Percentiles rank a stretch among this genome's conserved stretches.
Conservation (phyloP, 2,888 invertebrate genomes). For the Deilephila porcellus region DNA sequence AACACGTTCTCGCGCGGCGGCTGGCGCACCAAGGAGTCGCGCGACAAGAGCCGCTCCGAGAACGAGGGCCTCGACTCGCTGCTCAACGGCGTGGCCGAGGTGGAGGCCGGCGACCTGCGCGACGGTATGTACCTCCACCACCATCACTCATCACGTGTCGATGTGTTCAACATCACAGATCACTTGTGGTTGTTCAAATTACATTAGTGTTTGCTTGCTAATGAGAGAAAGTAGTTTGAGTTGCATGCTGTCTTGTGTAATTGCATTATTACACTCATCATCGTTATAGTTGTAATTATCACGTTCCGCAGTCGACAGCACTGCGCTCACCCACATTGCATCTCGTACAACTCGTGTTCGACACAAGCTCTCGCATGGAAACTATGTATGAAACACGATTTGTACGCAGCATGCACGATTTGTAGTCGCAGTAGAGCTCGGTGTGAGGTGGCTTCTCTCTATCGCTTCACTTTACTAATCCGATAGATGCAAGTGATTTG, state of each 20-base stretch:
- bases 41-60: constrained; percentile 93
- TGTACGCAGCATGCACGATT: background rate
- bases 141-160: background rate
- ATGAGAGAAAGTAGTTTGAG: background rate
- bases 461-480: constrained; percentile 21
- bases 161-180: background rate
- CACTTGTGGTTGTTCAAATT: background rate
- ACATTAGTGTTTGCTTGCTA: background rate
- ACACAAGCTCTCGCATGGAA: background rate
- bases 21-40: constrained; percentile 88
- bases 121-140: constrained; percentile 50
- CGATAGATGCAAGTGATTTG: constrained; percentile 14
- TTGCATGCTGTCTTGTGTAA: background rate
- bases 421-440: background rate
- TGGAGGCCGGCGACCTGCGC: constrained; percentile 96
- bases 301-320: background rate
- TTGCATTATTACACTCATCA: background rate
- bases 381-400: background rate
- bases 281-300: background rate
- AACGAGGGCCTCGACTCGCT: constrained; percentile 95
- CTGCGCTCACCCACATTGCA: background rate
- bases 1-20: constrained; percentile 93
- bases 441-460: background rate
- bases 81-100: constrained; percentile 93
- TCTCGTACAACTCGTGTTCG: background rate